Evolutionary conservation across 2,113 vertebrate species (phyloP).

Genomic region (Trematocara nigrifrons): DNA sequence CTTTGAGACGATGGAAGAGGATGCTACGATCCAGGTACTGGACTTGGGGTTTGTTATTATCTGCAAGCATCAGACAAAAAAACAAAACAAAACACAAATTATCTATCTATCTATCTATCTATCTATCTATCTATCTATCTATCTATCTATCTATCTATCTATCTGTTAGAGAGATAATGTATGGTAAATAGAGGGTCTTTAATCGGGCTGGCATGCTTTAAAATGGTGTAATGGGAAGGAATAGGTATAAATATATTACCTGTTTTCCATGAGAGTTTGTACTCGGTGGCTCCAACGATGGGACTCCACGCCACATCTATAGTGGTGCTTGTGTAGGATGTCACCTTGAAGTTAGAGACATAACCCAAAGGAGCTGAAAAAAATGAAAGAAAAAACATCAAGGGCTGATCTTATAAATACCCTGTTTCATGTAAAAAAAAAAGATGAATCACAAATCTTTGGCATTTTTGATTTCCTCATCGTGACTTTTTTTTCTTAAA

Average conservation of each 20-base stretch:
- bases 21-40: constrained; percentile 70
- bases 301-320: constrained; percentile 79
- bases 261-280: constrained; percentile 79
- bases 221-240: background rate
- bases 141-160: background rate
- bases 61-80: constrained; percentile 38
- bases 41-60: constrained; percentile 47
- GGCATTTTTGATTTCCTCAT: background rate
- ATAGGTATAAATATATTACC: background rate
- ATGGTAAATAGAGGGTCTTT: background rate
- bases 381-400: background rate
- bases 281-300: constrained; percentile 81
- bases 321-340: constrained; percentile 74
- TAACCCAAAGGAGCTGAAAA: constrained; percentile 82
- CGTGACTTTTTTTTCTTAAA: background rate
- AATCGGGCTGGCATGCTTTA: background rate
- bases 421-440: background rate
- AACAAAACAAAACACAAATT: background rate
- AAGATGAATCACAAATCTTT: background rate
- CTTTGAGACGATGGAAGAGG: constrained; percentile 64
- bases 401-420: background rate
- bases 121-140: background rate
- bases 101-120: background rate
- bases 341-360: constrained; percentile 82
- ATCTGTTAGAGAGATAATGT: background rate